Evolutionary conservation across 2,888 invertebrate species (phyloP).

Genomic region (Nomada fucata): DNA sequence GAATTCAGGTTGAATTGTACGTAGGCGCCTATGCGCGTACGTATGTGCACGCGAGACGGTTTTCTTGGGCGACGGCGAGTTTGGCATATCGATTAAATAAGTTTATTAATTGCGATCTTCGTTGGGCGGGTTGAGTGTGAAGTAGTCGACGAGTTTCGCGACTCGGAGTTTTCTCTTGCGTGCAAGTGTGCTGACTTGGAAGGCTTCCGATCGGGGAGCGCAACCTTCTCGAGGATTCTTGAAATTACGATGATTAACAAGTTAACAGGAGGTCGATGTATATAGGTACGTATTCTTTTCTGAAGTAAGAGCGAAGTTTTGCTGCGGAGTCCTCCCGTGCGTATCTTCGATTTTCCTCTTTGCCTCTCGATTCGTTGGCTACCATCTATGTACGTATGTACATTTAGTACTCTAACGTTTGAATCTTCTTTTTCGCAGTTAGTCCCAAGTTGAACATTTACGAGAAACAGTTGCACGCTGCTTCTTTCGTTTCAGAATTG

Average conservation of each 20-base stretch:
- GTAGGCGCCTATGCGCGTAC: neutral
- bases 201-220: neutral
- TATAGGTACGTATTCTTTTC: neutral
- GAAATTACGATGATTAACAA: neutral
- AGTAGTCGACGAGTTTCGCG: neutral
- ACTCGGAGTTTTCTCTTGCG: neutral
- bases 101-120: constrained; percentile 22
- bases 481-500: no score
- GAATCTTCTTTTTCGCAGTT: no score
- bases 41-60: neutral
- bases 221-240: neutral
- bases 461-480: no score
- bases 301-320: no score
- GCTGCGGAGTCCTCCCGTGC: no score
- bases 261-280: neutral
- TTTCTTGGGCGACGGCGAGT: neutral
- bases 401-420: neutral
- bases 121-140: neutral
- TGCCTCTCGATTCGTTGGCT: neutral
- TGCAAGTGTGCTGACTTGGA: neutral
- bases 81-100: constrained; percentile 7
- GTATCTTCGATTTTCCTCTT: neutral
- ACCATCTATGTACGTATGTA: neutral
- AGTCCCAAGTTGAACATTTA: no score
- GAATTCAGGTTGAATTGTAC: neutral